These are phyloP conservation scores for Hucho hucho DNA, from an alignment of 2,113 vertebrate species.

Conservation along the genomic window DNA sequence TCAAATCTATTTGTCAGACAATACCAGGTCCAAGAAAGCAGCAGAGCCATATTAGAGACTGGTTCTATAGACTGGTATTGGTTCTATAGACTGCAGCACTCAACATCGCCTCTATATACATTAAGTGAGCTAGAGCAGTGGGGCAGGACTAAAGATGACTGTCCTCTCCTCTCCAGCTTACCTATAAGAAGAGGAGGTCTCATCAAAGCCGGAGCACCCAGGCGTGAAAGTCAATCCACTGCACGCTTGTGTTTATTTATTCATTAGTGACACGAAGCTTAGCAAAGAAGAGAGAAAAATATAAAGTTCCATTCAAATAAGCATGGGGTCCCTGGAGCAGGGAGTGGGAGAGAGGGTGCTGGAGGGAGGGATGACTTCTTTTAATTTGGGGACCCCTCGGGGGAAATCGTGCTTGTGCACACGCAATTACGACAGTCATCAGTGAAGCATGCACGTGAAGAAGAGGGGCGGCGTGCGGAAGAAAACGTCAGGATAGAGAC, in stretches of 20 bases:
- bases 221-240: constrained; percentile 76
- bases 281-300: constrained; percentile 49
- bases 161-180: constrained; percentile 54
- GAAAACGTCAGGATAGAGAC: constrained; percentile 55
- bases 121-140: constrained; percentile 25
- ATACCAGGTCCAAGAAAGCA: too few species aligned
- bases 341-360: constrained; percentile 38
- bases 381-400: constrained; percentile 75
- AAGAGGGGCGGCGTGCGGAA: constrained; percentile 50
- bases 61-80: too few species aligned
- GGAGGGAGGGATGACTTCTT: constrained; percentile 68
- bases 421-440: constrained; percentile 76
- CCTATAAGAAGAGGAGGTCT: constrained; percentile 50
- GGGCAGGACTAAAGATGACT: constrained; percentile 55
- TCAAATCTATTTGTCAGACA: too few species aligned
- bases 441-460: constrained; percentile 63
- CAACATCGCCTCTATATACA: too few species aligned
- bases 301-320: constrained; percentile 26
- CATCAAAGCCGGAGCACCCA: constrained; percentile 68
- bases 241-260: constrained; percentile 77
- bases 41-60: too few species aligned
- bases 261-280: constrained; percentile 75
- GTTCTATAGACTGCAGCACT: too few species aligned
- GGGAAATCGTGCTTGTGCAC: constrained; percentile 71
- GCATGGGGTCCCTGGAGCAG: constrained; percentile 12